phyloP scores from a whole-genome alignment of 1,140 invertebrate species.

The Catajapyx aquilonaris region DNA sequence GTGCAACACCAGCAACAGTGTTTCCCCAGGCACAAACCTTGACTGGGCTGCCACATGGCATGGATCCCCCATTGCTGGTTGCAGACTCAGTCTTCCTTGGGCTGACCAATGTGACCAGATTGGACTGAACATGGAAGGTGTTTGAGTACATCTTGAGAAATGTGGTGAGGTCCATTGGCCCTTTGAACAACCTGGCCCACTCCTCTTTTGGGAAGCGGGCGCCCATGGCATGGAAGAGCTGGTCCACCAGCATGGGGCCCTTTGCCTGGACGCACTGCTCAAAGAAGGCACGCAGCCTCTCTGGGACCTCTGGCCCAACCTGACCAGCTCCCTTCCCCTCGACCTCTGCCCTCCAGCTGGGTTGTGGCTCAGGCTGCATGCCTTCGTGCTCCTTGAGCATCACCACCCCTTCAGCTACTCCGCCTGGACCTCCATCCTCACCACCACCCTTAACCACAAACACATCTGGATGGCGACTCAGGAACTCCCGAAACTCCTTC shows the following conservation, averaged over 20 bases:
- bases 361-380: constrained; percentile 34
- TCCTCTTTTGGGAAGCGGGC: constrained; percentile 51
- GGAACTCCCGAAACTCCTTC: constrained; percentile 81
- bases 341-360: constrained; percentile 23
- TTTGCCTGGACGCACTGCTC: constrained; percentile 51
- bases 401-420: constrained; percentile 75
- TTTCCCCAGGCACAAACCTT: no score
- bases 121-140: constrained; percentile 71
- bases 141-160: constrained; percentile 78
- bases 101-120: constrained; percentile 58
- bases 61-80: no score
- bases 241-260: constrained; percentile 59
- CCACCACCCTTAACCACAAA: constrained; percentile 73
- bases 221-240: constrained; percentile 59
- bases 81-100: no score
- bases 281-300: constrained; percentile 53
- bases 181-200: constrained; percentile 67
- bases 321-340: constrained; percentile 45
- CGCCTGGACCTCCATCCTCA: constrained; percentile 4
- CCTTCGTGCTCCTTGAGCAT: constrained; percentile 40
- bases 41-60: no score
- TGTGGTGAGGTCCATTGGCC: constrained; percentile 57
- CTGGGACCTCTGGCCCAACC: constrained; percentile 55
- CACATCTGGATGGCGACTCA: constrained; percentile 59
- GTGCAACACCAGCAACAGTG: no score